phyloP scores from a whole-genome alignment of 2,888 invertebrate genomes.

The Chymomyza caudatula region DNA sequence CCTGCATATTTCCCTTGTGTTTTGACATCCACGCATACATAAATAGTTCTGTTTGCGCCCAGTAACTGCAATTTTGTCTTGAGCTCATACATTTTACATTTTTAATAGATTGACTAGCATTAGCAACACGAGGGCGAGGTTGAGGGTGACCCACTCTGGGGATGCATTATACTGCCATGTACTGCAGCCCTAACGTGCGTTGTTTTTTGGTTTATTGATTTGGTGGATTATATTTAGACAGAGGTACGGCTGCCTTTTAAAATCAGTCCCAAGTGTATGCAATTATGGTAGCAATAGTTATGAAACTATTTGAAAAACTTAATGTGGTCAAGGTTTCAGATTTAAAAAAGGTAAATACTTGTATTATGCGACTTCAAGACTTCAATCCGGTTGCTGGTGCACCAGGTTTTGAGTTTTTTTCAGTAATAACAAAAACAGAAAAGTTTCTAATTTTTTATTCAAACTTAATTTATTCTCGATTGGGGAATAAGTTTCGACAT shows the following conservation, averaged over 20 bases:
- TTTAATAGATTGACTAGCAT: slow-evolving; percentile 74
- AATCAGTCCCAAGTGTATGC: slow-evolving; percentile 55
- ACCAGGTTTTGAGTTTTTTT: too few species aligned
- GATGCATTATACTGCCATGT: slow-evolving; percentile 63
- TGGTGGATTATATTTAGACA: not conserved
- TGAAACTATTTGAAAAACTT: too few species aligned
- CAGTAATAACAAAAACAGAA: too few species aligned
- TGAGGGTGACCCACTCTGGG: slow-evolving; percentile 36
- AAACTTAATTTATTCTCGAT: too few species aligned
- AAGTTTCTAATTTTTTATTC: too few species aligned
- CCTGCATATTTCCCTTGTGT: slow-evolving; percentile 39
- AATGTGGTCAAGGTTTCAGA: too few species aligned
- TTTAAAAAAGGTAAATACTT: too few species aligned
- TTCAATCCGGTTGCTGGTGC: too few species aligned
- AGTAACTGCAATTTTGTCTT: slow-evolving; percentile 50
- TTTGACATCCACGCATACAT: slow-evolving; percentile 18
- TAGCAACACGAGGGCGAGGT: slow-evolving; percentile 60
- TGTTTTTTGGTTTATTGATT: not conserved
- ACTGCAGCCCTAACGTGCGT: slow-evolving; percentile 14
- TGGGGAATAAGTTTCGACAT: too few species aligned
- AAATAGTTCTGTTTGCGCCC: slow-evolving; percentile 1
- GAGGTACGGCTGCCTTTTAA: slow-evolving; percentile 44
- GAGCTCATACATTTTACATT: slow-evolving; percentile 69
- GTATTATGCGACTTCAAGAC: too few species aligned
- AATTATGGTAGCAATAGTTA: too few species aligned